Percentiles rank a stretch among this genome's conserved stretches.
Conservation (phyloP, 2,797 vertebrate species). For the Danio tinwini region DNA sequence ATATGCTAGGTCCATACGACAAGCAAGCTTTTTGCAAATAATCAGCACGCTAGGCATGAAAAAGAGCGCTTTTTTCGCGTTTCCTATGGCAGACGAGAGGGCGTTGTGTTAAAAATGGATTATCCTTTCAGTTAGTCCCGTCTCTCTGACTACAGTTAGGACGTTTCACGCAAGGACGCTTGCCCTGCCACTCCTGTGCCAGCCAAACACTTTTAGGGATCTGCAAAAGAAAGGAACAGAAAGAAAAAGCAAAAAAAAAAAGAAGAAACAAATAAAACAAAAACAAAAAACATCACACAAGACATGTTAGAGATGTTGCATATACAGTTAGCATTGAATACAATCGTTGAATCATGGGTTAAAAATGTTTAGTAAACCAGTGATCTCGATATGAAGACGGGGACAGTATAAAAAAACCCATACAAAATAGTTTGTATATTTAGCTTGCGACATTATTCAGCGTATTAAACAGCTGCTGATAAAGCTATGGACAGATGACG, state of each 20-base stretch:
- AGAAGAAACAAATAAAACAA: conserved; percentile 65
- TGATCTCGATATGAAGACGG: conserved; percentile 15
- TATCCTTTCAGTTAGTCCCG: conserved; percentile 56
- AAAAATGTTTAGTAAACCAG: conserved; percentile 20
- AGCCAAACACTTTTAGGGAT: conserved; percentile 84
- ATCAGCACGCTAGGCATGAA: conserved; percentile 52
- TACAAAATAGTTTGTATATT: conserved; percentile 24
- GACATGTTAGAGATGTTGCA: conserved; percentile 59
- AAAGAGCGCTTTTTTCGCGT: conserved; percentile 22
- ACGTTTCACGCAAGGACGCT: conserved; percentile 69
- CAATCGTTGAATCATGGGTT: conserved; percentile 34
- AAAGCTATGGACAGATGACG: conserved; percentile 36
- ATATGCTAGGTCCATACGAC: conserved; percentile 55
- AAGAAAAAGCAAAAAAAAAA: conserved; percentile 61
- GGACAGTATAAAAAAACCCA: conserved; percentile 21
- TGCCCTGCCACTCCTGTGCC: conserved; percentile 79
- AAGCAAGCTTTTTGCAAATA: conserved; percentile 59
- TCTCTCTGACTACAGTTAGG: conserved; percentile 66
- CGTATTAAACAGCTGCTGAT: conserved; percentile 54
- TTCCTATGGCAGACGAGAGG: conserved; percentile 48
- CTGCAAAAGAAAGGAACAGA: conserved; percentile 80
- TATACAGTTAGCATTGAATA: conserved; percentile 13
- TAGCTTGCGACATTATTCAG: conserved; percentile 28
- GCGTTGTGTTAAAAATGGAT: conserved; percentile 61
- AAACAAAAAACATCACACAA: conserved; percentile 54